Evolutionary conservation across 2,888 invertebrate species (phyloP).

Genomic region (Rhagium mordax): DNA sequence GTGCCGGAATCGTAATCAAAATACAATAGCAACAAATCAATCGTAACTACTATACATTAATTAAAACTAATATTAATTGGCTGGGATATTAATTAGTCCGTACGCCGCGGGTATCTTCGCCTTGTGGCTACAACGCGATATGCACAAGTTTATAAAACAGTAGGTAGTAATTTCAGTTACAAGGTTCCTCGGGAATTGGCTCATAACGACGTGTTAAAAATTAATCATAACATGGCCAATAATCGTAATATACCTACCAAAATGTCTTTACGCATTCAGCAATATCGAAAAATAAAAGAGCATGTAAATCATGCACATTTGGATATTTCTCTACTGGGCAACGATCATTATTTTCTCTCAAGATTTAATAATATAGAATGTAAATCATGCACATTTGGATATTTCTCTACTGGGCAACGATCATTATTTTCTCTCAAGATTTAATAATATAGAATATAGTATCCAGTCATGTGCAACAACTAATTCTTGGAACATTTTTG

Average conservation of each 20-base stretch:
- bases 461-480: too few species aligned
- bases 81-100: conserved; percentile 56
- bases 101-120: conserved; percentile 53
- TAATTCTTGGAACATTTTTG: too few species aligned
- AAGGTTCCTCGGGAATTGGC: neutral
- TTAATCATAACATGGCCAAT: neutral
- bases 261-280: neutral
- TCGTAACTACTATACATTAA: conserved; percentile 45
- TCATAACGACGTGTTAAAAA: neutral
- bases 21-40: conserved; percentile 56
- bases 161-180: conserved; percentile 22
- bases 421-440: too few species aligned
- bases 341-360: too few species aligned
- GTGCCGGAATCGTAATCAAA: conserved; percentile 36
- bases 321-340: too few species aligned
- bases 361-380: too few species aligned
- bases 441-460: too few species aligned
- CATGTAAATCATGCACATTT: too few species aligned
- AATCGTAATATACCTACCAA: neutral
- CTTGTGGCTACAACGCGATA: conserved; percentile 24
- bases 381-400: too few species aligned
- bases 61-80: conserved; percentile 59
- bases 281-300: neutral
- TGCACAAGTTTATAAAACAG: conserved; percentile 22
- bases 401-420: too few species aligned